A percentile compares a stretch with the other conserved stretches of the same genome.
Conservation (phyloP, 2,797 vertebrate genomes). For the Xiphophorus birchmanni region DNA sequence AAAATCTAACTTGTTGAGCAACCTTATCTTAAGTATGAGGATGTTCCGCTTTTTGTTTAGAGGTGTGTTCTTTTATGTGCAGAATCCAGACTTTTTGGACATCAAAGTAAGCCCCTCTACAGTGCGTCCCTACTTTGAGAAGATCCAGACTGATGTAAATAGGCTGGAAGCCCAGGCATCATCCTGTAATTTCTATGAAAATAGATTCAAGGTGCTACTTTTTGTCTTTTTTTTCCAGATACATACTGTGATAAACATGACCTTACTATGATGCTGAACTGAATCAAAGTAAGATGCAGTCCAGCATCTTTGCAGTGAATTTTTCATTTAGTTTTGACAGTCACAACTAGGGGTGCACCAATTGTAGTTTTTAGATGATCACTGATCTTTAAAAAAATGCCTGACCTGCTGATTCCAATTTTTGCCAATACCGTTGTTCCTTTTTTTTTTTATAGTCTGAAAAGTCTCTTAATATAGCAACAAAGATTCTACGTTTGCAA, state of each 20-base stretch:
- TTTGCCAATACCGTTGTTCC: too few species aligned
- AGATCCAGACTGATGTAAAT: conserved; percentile 81
- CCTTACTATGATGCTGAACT: not conserved
- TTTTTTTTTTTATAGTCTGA: too few species aligned
- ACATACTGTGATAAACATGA: not conserved
- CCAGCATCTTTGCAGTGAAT: not conserved
- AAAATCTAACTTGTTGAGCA: not conserved
- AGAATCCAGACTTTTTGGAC: conserved; percentile 3
- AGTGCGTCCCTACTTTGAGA: conserved; percentile 75
- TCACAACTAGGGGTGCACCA: not conserved
- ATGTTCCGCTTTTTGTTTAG: not conserved
- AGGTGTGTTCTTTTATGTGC: not conserved
- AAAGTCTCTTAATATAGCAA: too few species aligned
- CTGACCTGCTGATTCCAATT: too few species aligned
- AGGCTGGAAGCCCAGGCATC: conserved; percentile 83
- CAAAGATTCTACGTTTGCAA: too few species aligned
- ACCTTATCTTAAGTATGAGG: not conserved
- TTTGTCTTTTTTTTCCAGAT: conserved; percentile 56
- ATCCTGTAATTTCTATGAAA: conserved; percentile 85
- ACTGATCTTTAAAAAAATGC: too few species aligned
- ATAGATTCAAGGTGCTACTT: conserved; percentile 86
- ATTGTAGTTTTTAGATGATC: too few species aligned
- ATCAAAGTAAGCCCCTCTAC: conserved; percentile 72
- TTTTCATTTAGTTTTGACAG: not conserved
- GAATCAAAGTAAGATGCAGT: too few species aligned